Percentiles rank a stretch among this genome's conserved stretches.
Conservation (phyloP, 2,888 invertebrate species). For the Mactromeris polynyma region DNA sequence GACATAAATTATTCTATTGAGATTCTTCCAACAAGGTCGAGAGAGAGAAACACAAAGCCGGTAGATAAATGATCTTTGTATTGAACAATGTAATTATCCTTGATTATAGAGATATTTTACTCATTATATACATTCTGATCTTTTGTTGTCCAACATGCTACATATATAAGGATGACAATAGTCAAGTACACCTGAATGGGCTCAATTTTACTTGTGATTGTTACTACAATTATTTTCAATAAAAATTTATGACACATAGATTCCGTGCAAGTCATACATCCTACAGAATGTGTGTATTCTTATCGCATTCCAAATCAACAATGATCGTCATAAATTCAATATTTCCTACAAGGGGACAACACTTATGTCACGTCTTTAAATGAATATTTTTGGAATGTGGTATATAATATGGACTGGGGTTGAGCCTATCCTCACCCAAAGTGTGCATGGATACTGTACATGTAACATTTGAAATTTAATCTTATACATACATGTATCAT, state of each 20-base stretch:
- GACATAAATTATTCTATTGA: neutral
- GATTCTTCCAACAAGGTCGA: neutral
- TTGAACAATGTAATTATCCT: neutral
- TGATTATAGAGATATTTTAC: neutral
- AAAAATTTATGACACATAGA: neutral
- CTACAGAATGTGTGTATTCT: neutral
- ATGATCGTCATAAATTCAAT: neutral
- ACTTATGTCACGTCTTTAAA: conserved; percentile 1
- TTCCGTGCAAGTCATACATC: neutral
- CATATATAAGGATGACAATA: neutral
- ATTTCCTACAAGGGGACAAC: neutral
- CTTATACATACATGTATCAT: too few species aligned
- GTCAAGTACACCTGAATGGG: neutral
- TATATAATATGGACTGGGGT: neutral
- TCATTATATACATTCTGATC: neutral
- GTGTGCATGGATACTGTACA: too few species aligned
- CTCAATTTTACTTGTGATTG: neutral
- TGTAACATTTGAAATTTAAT: too few species aligned
- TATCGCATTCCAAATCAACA: neutral
- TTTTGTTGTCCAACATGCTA: neutral
- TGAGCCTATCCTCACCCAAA: neutral
- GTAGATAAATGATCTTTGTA: neutral
- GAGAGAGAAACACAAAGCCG: neutral
- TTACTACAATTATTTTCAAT: neutral
- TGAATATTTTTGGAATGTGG: neutral